Base-by-base conservation (phyloP, 2,888 invertebrate genomes). In the Plagodis pulveraria region DNA sequence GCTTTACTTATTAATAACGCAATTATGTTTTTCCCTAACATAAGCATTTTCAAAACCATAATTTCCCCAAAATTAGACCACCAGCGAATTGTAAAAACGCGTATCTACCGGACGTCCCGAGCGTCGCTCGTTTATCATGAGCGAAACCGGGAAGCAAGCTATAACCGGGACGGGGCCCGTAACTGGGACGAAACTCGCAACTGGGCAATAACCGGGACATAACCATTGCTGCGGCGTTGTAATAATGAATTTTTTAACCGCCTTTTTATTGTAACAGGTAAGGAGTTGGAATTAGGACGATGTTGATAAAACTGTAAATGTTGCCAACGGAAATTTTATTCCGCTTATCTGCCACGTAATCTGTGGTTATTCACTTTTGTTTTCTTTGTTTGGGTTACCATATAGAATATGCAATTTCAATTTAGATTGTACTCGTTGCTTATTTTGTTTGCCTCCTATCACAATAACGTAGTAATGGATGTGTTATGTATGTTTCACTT, bases 31-130 rank as follows among this genome's bases (percentile, higher is more conserved):
- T 22, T 2, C 41, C 42, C 5, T 6, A 41, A 50, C 32, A 52
- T 53, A 42, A 36, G 32, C 46, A 42, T 58, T 56, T 35, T 38
- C 47, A 42, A 47, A 57, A 50, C 54, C 60, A 36, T 64, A 59
- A 68, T 63, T 67, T 60, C 60, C 49, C 46, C 35, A 58, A 62
- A 58, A 67, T 66, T 67, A 70, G 64, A 57, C 62, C 61, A n/a
- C 41, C 74, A 74, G 64, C 74, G 77, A 73, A 72, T 77, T 78
- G 81, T 78, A 78, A 81, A 85, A 84, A 81, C 76, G 73, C 68
- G 67, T 67, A 66, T 73, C 71, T 73, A 67, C 75, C 83, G 78
- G 82, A 69, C 61, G 65, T 60, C 54, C 58, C 57, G 51, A 50
- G 44, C 61, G 55, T 53, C 53, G 52, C 61, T 65, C 65, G 56